These are phyloP conservation scores for Blennius ocellaris DNA, from an alignment of 2,113 vertebrate species.

Conservation along the genomic window DNA sequence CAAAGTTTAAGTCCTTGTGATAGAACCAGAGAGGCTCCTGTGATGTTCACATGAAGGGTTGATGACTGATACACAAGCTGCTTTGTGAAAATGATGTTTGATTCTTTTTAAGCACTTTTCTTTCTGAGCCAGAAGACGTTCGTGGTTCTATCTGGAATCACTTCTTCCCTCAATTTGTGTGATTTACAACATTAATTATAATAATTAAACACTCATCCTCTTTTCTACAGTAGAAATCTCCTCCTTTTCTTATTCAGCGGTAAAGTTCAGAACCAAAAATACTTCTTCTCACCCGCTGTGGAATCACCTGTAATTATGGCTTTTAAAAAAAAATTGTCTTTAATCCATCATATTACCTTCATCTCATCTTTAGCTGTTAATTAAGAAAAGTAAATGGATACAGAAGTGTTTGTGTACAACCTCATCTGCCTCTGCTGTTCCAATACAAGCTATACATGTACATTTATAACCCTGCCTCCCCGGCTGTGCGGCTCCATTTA, in stretches of 20 bases:
- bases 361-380: constrained; percentile 28
- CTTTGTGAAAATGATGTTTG: constrained; percentile 10
- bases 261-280: constrained; percentile 20
- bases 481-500: constrained; percentile 60
- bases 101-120: neutral
- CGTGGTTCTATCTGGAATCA: constrained; percentile 37
- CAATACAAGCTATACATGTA: constrained; percentile 47
- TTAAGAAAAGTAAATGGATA: constrained; percentile 9
- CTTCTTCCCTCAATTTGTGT: constrained; percentile 27
- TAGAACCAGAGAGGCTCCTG: constrained; percentile 41
- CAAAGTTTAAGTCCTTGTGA: constrained; percentile 52
- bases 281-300: neutral
- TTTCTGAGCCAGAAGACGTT: constrained; percentile 15
- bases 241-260: constrained; percentile 39
- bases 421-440: neutral
- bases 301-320: constrained; percentile 16
- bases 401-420: constrained; percentile 8
- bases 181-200: constrained; percentile 31
- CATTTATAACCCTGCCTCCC: constrained; percentile 64
- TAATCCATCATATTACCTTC: constrained; percentile 12
- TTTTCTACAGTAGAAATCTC: constrained; percentile 17
- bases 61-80: constrained; percentile 19
- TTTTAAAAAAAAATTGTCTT: constrained; percentile 42
- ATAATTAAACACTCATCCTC: constrained; percentile 26
- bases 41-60: constrained; percentile 45